phyloP scores from a whole-genome alignment of 2,113 vertebrate species.

The Platanista minor region DNA sequence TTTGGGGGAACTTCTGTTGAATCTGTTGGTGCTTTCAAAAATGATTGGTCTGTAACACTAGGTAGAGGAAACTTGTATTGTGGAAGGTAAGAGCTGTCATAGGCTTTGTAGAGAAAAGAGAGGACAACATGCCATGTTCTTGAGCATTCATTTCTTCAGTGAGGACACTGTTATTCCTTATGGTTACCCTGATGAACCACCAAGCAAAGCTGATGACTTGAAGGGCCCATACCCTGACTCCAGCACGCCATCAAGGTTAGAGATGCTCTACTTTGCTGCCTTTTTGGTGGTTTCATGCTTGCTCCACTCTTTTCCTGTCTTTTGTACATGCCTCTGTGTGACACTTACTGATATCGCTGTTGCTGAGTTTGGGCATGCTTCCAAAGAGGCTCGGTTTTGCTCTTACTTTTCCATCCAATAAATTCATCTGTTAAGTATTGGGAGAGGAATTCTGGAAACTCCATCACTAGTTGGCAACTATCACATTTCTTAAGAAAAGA shows the following conservation, averaged over 20 bases:
- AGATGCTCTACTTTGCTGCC: neutral
- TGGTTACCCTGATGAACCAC: neutral
- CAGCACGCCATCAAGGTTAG: conserved; percentile 12
- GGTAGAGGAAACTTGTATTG: neutral
- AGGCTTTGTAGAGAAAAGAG: neutral
- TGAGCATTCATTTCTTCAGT: neutral
- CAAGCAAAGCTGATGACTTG: neutral
- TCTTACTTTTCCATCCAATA: conserved; percentile 62
- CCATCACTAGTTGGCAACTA: conserved; percentile 62
- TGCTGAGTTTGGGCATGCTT: conserved; percentile 51
- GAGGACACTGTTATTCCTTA: neutral
- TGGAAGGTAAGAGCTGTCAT: neutral
- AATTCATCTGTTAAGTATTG: conserved; percentile 68
- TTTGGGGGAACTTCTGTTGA: neutral
- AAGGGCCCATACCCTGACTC: neutral
- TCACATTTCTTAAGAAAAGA: conserved; percentile 66
- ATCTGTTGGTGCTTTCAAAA: neutral
- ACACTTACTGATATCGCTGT: conserved; percentile 48
- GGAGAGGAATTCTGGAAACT: conserved; percentile 68
- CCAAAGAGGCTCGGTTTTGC: conserved; percentile 55
- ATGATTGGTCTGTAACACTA: neutral
- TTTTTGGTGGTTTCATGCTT: conserved; percentile 49
- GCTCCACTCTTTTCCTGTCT: conserved; percentile 16
- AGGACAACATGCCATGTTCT: neutral
- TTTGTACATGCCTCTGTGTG: conserved; percentile 21